Percentiles rank a stretch among this genome's conserved stretches.
phyloP scores from a whole-genome alignment of 2,888 invertebrate species.

The Caenorhabditis sp. region DNA sequence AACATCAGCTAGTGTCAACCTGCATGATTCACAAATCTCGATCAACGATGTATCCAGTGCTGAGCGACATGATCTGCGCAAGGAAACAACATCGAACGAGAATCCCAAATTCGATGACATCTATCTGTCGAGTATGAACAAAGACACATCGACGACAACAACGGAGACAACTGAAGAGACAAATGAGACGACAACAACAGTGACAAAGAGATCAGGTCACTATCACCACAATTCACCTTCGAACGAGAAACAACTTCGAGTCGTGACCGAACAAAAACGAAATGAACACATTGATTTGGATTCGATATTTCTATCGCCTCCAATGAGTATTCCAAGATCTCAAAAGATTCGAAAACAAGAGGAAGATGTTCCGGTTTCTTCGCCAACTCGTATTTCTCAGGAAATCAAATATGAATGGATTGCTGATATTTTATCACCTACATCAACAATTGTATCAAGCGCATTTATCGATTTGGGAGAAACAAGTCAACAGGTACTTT shows the following conservation, averaged over 20 bases:
- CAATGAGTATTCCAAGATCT: slow-evolving; percentile 2
- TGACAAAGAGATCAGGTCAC: neutral
- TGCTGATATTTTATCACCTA: slow-evolving; percentile 14
- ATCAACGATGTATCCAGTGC: slow-evolving; percentile 20
- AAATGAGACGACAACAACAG: neutral
- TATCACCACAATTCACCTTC: too few species aligned
- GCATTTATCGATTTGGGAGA: neutral
- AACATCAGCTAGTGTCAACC: neutral
- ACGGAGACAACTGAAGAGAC: slow-evolving; percentile 1
- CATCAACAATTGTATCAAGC: neutral
- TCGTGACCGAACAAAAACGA: neutral
- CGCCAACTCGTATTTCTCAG: slow-evolving; percentile 28
- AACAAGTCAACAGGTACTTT: neutral
- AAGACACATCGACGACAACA: too few species aligned
- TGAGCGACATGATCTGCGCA: neutral
- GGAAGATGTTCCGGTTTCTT: slow-evolving; percentile 11
- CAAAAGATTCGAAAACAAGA: slow-evolving; percentile 5
- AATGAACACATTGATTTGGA: too few species aligned
- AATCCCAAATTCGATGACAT: neutral
- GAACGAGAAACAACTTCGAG: too few species aligned
- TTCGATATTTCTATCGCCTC: slow-evolving; percentile 10
- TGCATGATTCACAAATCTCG: slow-evolving; percentile 5
- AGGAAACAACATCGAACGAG: too few species aligned
- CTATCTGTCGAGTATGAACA: neutral
- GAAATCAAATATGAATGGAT: slow-evolving; percentile 41